Evolutionary conservation across 2,888 invertebrate species (phyloP).

Genomic region (Tetragonula carbonaria): DNA sequence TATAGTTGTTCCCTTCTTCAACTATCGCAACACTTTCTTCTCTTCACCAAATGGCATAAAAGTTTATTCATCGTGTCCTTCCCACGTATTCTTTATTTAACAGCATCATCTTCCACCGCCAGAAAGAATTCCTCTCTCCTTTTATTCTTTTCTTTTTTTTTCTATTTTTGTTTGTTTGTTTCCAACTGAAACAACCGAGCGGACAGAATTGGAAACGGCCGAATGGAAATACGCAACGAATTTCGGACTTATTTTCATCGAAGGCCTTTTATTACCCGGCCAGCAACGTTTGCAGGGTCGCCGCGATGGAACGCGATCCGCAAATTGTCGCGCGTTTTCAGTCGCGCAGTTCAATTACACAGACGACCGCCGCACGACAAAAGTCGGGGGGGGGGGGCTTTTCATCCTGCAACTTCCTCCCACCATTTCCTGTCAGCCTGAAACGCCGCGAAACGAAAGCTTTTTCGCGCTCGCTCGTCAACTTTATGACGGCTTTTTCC

Average conservation of each 20-base stretch:
- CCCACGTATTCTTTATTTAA: too few relatives aligned
- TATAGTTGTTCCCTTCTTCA: too few relatives aligned
- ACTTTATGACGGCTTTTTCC: slow-evolving; percentile 42
- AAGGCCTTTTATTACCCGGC: slow-evolving; percentile 20
- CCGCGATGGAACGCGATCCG: slow-evolving; percentile 32
- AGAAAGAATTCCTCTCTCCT: not conserved
- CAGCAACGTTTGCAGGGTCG: slow-evolving; percentile 3
- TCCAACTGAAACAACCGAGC: too few relatives aligned
- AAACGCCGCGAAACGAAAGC: slow-evolving; percentile 31
- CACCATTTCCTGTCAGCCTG: slow-evolving; percentile 29
- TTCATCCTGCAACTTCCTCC: slow-evolving; percentile 33
- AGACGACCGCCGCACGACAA: slow-evolving; percentile 27
- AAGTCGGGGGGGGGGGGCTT: slow-evolving; percentile 12
- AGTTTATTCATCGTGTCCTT: too few relatives aligned
- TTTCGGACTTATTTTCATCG: slow-evolving; percentile 8
- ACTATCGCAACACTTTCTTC: too few relatives aligned
- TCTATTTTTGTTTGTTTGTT: too few relatives aligned
- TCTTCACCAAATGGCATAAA: too few relatives aligned
- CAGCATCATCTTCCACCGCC: too few relatives aligned
- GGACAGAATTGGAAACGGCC: not conserved
- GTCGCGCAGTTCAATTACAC: slow-evolving; percentile 47
- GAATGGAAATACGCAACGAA: not conserved
- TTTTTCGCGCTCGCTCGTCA: slow-evolving; percentile 14
- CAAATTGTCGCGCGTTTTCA: slow-evolving; percentile 31
- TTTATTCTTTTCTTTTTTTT: not conserved